These are phyloP conservation scores for Anagyrus pseudococci DNA, from an alignment of 2,888 invertebrate genomes.

Conservation along the genomic window DNA sequence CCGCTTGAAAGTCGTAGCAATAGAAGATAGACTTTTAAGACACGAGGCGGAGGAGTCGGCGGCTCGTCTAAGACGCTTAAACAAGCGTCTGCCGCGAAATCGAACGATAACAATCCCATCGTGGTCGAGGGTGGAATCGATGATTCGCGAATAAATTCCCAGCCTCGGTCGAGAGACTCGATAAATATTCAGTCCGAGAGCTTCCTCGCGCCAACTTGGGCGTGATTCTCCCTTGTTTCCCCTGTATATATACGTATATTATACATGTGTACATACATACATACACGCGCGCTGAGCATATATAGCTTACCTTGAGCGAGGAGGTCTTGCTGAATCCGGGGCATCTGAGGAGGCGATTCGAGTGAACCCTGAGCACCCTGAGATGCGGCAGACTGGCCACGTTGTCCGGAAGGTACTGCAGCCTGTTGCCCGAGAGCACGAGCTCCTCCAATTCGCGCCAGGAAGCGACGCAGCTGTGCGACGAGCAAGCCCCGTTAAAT, in stretches of 20 bases:
- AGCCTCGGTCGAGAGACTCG: not conserved
- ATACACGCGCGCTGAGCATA: not conserved
- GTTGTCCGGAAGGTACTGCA: slow-evolving; percentile 78
- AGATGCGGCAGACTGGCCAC: slow-evolving; percentile 76
- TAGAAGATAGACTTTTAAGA: no score
- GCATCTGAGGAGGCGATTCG: slow-evolving; percentile 77
- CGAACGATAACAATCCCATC: not conserved
- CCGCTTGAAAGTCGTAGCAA: no score
- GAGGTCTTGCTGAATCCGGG: slow-evolving; percentile 79
- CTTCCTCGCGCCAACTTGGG: no score
- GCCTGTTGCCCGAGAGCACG: slow-evolving; percentile 81
- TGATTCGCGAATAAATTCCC: not conserved
- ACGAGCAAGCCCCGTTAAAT: slow-evolving; percentile 15
- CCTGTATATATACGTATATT: not conserved
- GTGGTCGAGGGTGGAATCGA: not conserved
- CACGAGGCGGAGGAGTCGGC: no score
- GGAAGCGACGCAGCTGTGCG: slow-evolving; percentile 69
- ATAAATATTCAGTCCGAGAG: slow-evolving; percentile 7
- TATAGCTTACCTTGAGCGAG: slow-evolving; percentile 68
- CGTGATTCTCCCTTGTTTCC: no score
- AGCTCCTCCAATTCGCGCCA: slow-evolving; percentile 85
- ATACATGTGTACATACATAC: not conserved
- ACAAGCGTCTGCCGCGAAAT: no score
- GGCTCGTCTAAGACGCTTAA: no score
- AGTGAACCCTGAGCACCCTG: slow-evolving; percentile 79